phyloP scores from a whole-genome alignment of 2,797 vertebrate genomes.

The Lepus townsendii region DNA sequence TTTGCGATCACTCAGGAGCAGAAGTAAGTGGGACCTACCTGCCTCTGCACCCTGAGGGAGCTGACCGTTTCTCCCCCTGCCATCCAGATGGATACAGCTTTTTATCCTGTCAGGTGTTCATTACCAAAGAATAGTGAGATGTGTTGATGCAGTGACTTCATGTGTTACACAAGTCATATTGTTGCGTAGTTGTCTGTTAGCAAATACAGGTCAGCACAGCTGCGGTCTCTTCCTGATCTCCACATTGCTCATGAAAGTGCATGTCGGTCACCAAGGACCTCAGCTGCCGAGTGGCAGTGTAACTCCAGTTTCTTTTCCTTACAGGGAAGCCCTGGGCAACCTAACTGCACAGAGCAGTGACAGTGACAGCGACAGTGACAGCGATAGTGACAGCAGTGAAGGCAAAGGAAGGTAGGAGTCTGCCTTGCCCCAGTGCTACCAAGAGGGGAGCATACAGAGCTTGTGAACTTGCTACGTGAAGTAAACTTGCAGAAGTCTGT shows the following conservation, averaged over 20 bases:
- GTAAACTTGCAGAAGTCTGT: no score
- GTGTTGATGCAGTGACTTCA: background rate
- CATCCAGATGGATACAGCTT: background rate
- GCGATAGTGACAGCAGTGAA: constrained; percentile 72
- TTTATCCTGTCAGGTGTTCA: background rate
- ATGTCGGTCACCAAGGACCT: background rate
- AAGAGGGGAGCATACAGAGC: background rate
- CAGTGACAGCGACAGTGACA: constrained; percentile 67
- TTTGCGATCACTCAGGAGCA: constrained; percentile 92
- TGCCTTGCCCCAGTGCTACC: background rate
- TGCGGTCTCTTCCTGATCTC: background rate
- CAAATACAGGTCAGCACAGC: background rate
- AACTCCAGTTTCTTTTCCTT: background rate
- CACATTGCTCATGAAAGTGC: background rate
- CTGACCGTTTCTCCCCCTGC: background rate
- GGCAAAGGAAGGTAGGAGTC: background rate
- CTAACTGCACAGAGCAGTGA: constrained; percentile 80
- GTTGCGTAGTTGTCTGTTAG: background rate
- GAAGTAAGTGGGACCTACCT: constrained; percentile 88
- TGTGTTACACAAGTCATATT: background rate
- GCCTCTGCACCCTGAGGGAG: background rate
- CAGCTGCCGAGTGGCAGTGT: background rate
- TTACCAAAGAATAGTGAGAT: background rate
- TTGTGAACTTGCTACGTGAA: background rate
- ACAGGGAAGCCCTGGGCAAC: constrained; percentile 87